Evolutionary conservation across 2,113 vertebrate species (phyloP), one percentile per base, ranked within the genome.

Genomic region (Cervus canadensis): DNA sequence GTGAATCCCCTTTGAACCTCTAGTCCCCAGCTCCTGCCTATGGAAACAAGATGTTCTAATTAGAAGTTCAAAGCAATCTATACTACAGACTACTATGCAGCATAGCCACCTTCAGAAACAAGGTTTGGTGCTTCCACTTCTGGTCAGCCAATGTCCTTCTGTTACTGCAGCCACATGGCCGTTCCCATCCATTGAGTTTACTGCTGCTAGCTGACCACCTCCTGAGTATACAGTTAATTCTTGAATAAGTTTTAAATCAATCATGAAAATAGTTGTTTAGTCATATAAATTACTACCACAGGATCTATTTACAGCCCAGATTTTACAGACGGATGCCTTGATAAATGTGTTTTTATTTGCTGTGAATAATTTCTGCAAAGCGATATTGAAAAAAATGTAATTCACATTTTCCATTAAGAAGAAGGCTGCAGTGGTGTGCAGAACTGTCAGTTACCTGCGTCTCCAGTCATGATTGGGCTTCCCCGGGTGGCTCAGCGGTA

Each of bases 281-380:
- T 82, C 87, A 36, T 78, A 52, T 76, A 56, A 52, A 59, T 96
- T 36, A 89, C 45, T 60, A 43, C 74, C 36, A 7, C 3, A 6
- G 43, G n/a, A 85, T 62, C 57, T 62, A n/a, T 86, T 91, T 89
- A 94, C 36, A 89, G 64, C 82, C 81, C 54, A 23, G 59, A 87
- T 88, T 97, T 92, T 95, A 71, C 15, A 91, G 87, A 83, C 1
- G 4, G 85, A 23, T 83, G 62, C 57, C 21, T 86, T 84, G 78
- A 96, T 88, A 87, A 64, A 94, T 95, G 89, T 97, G 89, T 92
- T 97, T 97, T 95, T 94, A 78, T 97, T 86, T 96, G 82, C 82
- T 83, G 56, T n/a, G 79, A 95, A 84, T 97, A 62, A 62, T 96
- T 92, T 96, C 76, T 87, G 56, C 54, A 5, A 25, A 21, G 43